Percentiles rank a stretch among this genome's conserved stretches.
These are phyloP conservation scores for Blastobasis lacticolella DNA, from an alignment of 2,888 invertebrate genomes.

Conservation along the genomic window DNA sequence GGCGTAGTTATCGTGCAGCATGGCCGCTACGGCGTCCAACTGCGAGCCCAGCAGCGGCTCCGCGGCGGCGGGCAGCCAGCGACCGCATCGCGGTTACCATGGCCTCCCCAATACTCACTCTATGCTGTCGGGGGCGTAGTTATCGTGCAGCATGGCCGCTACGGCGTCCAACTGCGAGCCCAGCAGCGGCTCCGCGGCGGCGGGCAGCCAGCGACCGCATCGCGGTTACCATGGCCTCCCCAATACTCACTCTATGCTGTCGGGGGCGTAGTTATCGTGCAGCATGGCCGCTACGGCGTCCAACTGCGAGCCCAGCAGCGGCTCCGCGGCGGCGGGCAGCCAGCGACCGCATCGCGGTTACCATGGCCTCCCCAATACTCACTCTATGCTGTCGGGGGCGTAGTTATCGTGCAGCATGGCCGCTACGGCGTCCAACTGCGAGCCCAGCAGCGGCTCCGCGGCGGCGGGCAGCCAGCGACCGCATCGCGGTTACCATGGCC, in stretches of 20 bases:
- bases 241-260: too few species aligned
- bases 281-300: slow-evolving; percentile 31
- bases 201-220: slow-evolving; percentile 43
- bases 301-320: slow-evolving; percentile 41
- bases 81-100: slow-evolving; percentile 24
- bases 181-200: slow-evolving; percentile 37
- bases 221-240: too few species aligned
- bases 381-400: slow-evolving; percentile 12
- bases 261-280: slow-evolving; percentile 20
- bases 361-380: too few species aligned
- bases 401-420: slow-evolving; percentile 23
- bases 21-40: slow-evolving; percentile 29
- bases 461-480: slow-evolving; percentile 41
- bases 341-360: slow-evolving; percentile 47
- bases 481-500: slow-evolving; percentile 14
- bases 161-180: slow-evolving; percentile 39
- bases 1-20: slow-evolving; percentile 26
- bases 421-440: slow-evolving; percentile 38
- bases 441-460: slow-evolving; percentile 34
- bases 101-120: too few species aligned
- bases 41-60: slow-evolving; percentile 41
- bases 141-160: slow-evolving; percentile 22
- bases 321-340: slow-evolving; percentile 33
- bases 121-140: slow-evolving; percentile 15
- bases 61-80: slow-evolving; percentile 40